Evolutionary conservation across 2,888 invertebrate genomes (phyloP).

Genomic region (Deroplatys truncata): DNA sequence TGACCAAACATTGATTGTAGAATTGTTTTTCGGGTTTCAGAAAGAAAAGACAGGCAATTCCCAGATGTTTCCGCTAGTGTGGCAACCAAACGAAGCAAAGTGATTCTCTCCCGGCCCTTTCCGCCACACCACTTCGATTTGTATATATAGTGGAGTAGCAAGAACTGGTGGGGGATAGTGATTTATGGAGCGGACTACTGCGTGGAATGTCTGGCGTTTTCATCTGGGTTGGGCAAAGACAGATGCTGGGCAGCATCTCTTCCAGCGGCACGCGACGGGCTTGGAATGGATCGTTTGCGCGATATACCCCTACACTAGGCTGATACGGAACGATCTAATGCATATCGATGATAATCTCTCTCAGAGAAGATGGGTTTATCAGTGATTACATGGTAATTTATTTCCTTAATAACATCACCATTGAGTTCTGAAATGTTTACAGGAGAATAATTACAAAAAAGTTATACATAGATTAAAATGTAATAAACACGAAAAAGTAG

Average conservation of each 20-base stretch:
- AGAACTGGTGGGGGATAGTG: neutral
- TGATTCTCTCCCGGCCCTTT: neutral
- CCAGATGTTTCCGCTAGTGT: neutral
- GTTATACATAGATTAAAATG: too few relatives aligned
- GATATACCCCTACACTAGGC: neutral
- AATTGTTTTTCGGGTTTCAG: neutral
- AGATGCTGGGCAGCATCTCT: neutral
- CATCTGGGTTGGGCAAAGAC: neutral
- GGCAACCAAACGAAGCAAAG: neutral
- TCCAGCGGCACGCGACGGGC: neutral
- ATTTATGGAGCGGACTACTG: constrained; percentile 12
- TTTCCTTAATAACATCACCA: too few relatives aligned
- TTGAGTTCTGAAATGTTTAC: too few relatives aligned
- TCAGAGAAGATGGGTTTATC: too few relatives aligned
- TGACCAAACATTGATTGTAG: neutral
- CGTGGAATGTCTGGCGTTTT: constrained; percentile 18
- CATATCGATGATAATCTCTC: neutral
- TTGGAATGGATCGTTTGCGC: neutral
- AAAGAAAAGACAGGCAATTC: neutral
- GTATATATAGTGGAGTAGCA: neutral
- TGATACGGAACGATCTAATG: neutral
- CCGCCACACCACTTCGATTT: neutral
- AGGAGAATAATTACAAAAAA: too few relatives aligned
- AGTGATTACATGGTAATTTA: too few relatives aligned
- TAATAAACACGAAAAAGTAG: too few relatives aligned